These are phyloP conservation scores for Pogona vitticeps DNA, from an alignment of 2,113 vertebrate species.

Conservation along the genomic window DNA sequence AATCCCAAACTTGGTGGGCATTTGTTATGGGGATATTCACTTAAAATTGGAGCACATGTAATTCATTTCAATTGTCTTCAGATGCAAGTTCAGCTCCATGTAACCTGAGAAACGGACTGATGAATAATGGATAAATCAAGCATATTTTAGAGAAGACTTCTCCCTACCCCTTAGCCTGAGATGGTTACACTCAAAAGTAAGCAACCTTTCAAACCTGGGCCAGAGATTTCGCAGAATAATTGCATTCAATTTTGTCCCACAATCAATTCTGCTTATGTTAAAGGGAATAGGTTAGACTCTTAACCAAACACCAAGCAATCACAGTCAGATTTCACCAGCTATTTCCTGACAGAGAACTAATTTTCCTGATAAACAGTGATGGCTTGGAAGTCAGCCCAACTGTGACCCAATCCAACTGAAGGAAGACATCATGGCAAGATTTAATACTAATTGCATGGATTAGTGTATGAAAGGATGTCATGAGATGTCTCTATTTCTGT, in stretches of 20 bases:
- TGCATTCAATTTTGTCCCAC: conserved; percentile 54
- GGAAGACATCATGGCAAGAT: background rate
- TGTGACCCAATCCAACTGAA: background rate
- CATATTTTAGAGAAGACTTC: conserved; percentile 1
- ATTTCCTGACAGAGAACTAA: conserved; percentile 10
- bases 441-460: background rate
- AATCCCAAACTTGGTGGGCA: background rate
- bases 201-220: conserved; percentile 41
- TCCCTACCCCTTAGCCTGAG: background rate
- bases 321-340: conserved; percentile 15
- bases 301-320: conserved; percentile 49
- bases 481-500: background rate
- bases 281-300: conserved; percentile 36
- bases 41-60: background rate
- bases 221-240: conserved; percentile 48
- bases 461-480: background rate
- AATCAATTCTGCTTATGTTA: conserved; percentile 54
- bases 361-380: conserved; percentile 1
- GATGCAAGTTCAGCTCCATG: background rate
- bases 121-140: background rate
- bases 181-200: conserved; percentile 40
- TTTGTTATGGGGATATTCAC: background rate
- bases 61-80: background rate
- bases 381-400: conserved; percentile 4
- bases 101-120: background rate